Percentiles rank a stretch among this genome's conserved stretches.
These are phyloP conservation scores for Triplophysa dalaica DNA, from an alignment of 2,113 vertebrate genomes.

Conservation along the genomic window DNA sequence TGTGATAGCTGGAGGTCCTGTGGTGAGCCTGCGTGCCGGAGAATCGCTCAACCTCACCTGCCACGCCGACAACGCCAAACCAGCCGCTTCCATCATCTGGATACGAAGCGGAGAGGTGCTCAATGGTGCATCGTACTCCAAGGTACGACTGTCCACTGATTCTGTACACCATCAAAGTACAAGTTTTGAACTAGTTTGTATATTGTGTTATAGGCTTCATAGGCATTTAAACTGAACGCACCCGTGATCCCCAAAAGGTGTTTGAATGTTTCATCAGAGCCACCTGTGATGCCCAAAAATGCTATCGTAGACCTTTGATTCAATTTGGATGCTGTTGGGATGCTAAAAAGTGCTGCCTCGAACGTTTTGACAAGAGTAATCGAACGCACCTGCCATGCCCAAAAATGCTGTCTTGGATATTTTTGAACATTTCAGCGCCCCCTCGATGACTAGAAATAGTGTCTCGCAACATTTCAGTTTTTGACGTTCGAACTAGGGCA, in stretches of 20 bases:
- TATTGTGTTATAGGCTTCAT: neutral
- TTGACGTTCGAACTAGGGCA: too few species aligned
- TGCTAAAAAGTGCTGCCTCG: neutral
- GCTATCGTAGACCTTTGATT: neutral
- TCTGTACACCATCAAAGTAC: neutral
- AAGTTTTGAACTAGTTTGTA: neutral
- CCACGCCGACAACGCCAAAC: slow-evolving; percentile 94
- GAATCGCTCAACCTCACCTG: slow-evolving; percentile 96
- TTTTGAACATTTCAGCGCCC: neutral
- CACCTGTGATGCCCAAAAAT: neutral
- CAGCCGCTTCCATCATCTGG: slow-evolving; percentile 95
- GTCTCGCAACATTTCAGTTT: neutral
- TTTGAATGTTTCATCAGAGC: neutral
- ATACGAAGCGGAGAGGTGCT: slow-evolving; percentile 89
- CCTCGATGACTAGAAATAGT: neutral
- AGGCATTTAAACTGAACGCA: neutral
- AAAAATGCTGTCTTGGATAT: neutral
- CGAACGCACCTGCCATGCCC: neutral
- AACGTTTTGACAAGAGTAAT: neutral
- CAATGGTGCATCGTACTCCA: slow-evolving; percentile 93
- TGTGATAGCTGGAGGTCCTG: slow-evolving; percentile 87
- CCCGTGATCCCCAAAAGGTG: neutral
- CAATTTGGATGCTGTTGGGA: neutral
- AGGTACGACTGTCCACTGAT: slow-evolving; percentile 75
- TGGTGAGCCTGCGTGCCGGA: slow-evolving; percentile 91